Percentiles rank a stretch among this genome's conserved stretches.
These are phyloP conservation scores for Pocota personata DNA, from an alignment of 2,888 invertebrate species.

Conservation along the genomic window DNA sequence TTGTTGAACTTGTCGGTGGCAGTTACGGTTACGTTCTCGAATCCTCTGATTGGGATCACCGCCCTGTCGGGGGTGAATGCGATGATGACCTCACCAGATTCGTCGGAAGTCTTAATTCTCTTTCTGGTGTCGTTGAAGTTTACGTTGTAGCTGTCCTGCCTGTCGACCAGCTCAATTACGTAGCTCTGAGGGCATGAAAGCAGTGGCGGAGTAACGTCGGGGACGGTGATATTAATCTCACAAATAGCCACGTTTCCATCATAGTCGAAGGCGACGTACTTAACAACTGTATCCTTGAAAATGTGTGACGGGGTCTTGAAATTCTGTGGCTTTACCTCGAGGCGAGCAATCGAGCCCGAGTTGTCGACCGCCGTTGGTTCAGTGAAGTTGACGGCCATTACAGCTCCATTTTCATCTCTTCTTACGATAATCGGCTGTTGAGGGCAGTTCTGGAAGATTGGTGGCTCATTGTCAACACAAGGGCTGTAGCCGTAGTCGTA, in stretches of 20 bases:
- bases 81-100: constrained; percentile 93
- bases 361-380: constrained; percentile 98
- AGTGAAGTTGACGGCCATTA: constrained; percentile 95
- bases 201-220: constrained; percentile 95
- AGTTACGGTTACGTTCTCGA: constrained; percentile 95
- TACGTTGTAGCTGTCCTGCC: constrained; percentile 94
- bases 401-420: constrained; percentile 94
- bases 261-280: constrained; percentile 98
- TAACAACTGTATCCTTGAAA: constrained; percentile 95
- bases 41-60: constrained; percentile 92
- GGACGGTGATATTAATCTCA: constrained; percentile 97
- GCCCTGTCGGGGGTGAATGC: constrained; percentile 93
- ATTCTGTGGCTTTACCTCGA: constrained; percentile 95
- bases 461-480: constrained; percentile 97
- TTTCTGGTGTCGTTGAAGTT: constrained; percentile 95
- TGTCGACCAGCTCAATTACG: constrained; percentile 94
- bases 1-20: constrained; percentile 95
- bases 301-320: constrained; percentile 94
- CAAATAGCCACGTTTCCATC: constrained; percentile 99
- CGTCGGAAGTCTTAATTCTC: constrained; percentile 93
- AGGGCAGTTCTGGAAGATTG: constrained; percentile 98
- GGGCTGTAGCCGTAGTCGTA: constrained; percentile 97
- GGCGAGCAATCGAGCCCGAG: constrained; percentile 95
- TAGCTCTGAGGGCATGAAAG: constrained; percentile 96
- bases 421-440: constrained; percentile 95